Evolutionary conservation across 1,140 invertebrate genomes (phyloP), one percentile per base, ranked within the genome.

Genomic region (Ostrea denselamellosa): DNA sequence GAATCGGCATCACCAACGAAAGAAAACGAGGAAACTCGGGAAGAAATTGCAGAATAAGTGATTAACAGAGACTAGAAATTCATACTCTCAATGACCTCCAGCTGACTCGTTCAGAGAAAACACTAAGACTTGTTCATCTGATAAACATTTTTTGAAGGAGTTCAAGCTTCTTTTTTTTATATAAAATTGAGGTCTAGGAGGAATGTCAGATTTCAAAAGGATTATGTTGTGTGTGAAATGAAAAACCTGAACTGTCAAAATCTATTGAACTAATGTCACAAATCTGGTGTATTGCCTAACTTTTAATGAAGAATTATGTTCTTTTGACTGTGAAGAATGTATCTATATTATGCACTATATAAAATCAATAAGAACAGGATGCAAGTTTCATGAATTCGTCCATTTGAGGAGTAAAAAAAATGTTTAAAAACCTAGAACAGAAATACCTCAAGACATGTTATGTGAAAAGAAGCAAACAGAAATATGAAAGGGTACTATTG

Each of bases 401-500:
- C 56, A 12, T 14, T 62, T 62, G 14, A 56, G 14, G 54, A 56
- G 54, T 56, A 4, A 56, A 17, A 19, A 7, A 62, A 17, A 0
- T 62, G 14, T 62, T 62, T 62, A 7, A 62, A 7, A 19, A 58
- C 3, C 56, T 12, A 62, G 56, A 62, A n/a, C n/a, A 62, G 0
- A 62, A 62, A 19, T 62, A 62, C 56, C 56, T 62, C 56, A 17
- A 19, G 56, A 62, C 56, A 62, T 7, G 56, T 19, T 58, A 58
- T 58, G 19, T 58, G 14, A 19, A 17, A 19, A 58, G 56, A 19
- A 19, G 2, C 5, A 19, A n/a, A 19, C 7, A 62, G 17, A n/a
- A 62, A 28, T 77, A 34, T 25, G 28, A 25, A 77, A 77, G 68
- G 68, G 68, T 77, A 77, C 68, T 77, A 8, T 28, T 28, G 68